Conservation (phyloP, 2,797 vertebrate species). For the Anas georgica region DNA sequence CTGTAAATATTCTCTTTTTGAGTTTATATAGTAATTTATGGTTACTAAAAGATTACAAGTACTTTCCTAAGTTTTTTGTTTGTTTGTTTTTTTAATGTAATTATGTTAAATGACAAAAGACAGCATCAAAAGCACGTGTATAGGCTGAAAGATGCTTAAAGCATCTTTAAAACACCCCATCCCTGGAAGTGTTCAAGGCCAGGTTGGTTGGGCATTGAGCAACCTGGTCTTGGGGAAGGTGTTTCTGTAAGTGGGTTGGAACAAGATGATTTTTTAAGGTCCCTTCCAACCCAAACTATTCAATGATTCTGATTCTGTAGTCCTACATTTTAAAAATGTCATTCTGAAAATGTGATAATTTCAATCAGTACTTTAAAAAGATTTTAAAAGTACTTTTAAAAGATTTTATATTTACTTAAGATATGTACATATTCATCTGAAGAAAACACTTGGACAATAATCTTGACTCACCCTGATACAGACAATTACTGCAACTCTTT, state of each 20-base stretch:
- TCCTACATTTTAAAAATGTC: background rate
- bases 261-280: no score
- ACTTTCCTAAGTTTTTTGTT: background rate
- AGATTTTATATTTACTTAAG: background rate
- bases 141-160: no score
- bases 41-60: background rate
- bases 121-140: background rate
- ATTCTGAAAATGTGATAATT: constrained; percentile 26
- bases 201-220: no score
- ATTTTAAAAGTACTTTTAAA: background rate
- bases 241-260: no score
- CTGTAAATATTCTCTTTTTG: background rate
- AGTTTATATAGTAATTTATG: background rate
- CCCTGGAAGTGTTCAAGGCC: no score
- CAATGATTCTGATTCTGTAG: background rate
- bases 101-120: background rate
- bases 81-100: background rate
- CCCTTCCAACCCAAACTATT: no score
- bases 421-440: background rate
- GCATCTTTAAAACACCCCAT: no score
- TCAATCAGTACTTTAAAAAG: background rate
- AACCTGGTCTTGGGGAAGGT: no score
- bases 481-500: background rate
- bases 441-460: background rate
- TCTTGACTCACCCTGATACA: background rate